Conservation (phyloP, 2,888 invertebrate genomes). For the Scaeva pyrastri region DNA sequence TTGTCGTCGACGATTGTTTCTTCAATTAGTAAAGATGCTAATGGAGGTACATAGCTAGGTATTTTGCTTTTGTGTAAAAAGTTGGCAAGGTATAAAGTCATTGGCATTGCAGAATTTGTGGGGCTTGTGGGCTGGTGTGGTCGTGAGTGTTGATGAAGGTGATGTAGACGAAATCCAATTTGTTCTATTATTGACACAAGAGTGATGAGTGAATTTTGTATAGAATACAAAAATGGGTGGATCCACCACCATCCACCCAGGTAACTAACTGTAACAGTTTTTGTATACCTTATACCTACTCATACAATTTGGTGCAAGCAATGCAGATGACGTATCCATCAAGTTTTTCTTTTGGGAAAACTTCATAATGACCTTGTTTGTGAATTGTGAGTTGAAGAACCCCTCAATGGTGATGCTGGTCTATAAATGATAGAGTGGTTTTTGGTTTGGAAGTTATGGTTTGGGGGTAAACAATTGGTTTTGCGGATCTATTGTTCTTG, state of each 20-base stretch:
- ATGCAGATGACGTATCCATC: slow-evolving; percentile 30
- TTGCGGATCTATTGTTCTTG: slow-evolving; percentile 2
- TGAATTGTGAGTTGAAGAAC: slow-evolving; percentile 37
- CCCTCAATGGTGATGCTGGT: slow-evolving; percentile 18
- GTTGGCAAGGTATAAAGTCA: slow-evolving; percentile 11
- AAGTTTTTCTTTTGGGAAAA: too few relatives aligned
- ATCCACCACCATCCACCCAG: not conserved
- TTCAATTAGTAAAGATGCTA: slow-evolving; percentile 22
- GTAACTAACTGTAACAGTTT: slow-evolving; percentile 13
- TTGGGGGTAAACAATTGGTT: not conserved
- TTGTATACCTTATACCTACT: too few relatives aligned
- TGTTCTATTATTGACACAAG: slow-evolving; percentile 30
- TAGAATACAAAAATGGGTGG: not conserved
- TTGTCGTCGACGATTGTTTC: not conserved
- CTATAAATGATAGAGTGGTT: not conserved
- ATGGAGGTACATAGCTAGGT: not conserved
- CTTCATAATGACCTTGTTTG: slow-evolving; percentile 39
- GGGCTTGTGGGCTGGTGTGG: not conserved
- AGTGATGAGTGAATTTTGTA: slow-evolving; percentile 5
- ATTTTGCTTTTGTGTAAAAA: not conserved
- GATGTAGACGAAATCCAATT: slow-evolving; percentile 29
- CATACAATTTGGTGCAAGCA: slow-evolving; percentile 30
- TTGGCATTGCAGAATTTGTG: slow-evolving; percentile 27
- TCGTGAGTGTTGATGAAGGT: not conserved
- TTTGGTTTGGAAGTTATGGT: slow-evolving; percentile 1